Evolutionary conservation across 2,797 vertebrate species (phyloP).

Genomic region (Rhinella marina): DNA sequence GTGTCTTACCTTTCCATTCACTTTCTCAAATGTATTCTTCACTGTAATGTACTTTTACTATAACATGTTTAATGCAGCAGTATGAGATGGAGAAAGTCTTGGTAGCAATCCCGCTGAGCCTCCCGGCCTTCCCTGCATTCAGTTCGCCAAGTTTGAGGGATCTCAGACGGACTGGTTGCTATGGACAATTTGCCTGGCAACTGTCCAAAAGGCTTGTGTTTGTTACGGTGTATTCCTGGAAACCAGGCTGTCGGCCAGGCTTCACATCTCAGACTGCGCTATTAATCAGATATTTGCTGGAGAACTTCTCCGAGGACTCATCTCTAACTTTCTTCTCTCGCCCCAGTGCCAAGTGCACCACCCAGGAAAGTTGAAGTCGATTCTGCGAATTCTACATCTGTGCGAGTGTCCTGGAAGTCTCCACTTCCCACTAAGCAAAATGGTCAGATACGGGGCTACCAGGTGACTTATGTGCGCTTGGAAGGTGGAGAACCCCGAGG

Average conservation of each 20-base stretch:
- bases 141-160: too few relatives aligned
- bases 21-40: not conserved
- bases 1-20: not conserved
- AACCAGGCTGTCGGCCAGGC: not conserved
- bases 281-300: not conserved
- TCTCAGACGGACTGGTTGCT: not conserved
- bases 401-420: conserved; percentile 90
- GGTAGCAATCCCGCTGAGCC: not conserved
- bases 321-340: not conserved
- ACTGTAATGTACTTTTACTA: not conserved
- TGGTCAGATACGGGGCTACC: conserved; percentile 91
- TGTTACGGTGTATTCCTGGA: not conserved
- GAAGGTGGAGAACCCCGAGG: conserved; percentile 88
- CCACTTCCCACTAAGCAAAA: conserved; percentile 90
- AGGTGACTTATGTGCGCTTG: conserved; percentile 88
- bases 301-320: not conserved
- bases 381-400: conserved; percentile 88
- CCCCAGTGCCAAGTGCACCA: conserved; percentile 84
- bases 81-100: not conserved
- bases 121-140: not conserved
- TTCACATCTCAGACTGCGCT: not conserved
- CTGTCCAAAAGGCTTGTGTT: not conserved
- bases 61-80: not conserved
- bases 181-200: not conserved
- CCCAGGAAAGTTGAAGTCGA: conserved; percentile 90